phyloP scores from a whole-genome alignment of 2,113 vertebrate genomes.

The Gallinago paraguaiae region DNA sequence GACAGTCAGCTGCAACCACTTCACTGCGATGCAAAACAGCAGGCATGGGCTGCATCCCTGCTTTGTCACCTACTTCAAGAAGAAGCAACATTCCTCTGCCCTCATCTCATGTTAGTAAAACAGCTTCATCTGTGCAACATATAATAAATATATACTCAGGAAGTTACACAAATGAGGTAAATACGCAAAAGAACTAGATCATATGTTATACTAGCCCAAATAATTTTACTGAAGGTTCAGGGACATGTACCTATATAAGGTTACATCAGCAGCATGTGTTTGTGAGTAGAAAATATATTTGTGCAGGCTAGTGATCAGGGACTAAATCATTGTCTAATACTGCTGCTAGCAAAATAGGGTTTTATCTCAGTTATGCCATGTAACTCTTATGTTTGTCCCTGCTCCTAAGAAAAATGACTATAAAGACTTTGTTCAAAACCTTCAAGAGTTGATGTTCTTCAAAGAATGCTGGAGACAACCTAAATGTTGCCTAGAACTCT shows the following conservation, averaged over 20 bases:
- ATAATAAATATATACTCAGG: not conserved
- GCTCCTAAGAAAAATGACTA: not conserved
- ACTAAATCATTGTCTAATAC: not conserved
- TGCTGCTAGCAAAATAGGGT: not conserved
- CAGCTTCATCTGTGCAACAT: not conserved
- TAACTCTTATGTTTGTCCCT: not conserved
- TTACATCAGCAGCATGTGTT: not conserved
- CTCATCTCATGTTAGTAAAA: not conserved
- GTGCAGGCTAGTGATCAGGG: not conserved
- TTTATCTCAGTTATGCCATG: not conserved
- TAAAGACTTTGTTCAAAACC: not conserved
- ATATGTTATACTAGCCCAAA: not conserved
- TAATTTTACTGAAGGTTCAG: not conserved
- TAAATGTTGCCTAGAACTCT: not conserved
- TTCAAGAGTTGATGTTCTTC: not conserved
- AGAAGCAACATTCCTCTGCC: not conserved
- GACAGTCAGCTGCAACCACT: not conserved
- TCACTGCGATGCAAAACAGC: not conserved
- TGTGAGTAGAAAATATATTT: not conserved
- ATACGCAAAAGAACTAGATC: not conserved
- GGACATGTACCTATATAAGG: not conserved
- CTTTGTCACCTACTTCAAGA: not conserved
- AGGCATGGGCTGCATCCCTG: not conserved
- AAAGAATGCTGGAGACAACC: not conserved
- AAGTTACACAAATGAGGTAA: not conserved